Evolutionary conservation across 64 coral and sea anemone species (phyloP).

Genomic region (Acropora tenuis): DNA sequence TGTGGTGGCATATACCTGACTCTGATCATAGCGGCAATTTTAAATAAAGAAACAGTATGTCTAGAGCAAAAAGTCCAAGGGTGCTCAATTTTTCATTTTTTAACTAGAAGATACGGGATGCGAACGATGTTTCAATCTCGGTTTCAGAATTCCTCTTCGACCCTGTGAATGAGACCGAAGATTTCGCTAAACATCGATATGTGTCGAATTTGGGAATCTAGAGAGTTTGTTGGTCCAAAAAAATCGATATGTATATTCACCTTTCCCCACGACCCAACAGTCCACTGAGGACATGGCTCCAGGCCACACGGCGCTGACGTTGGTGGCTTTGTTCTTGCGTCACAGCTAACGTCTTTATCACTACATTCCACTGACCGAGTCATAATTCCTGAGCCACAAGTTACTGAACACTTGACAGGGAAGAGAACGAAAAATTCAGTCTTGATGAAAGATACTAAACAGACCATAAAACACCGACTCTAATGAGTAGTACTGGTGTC

Average conservation of each 20-base stretch:
- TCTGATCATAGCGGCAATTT: neutral
- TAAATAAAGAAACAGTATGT: neutral
- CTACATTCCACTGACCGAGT: constrained; percentile 30
- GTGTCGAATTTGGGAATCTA: neutral
- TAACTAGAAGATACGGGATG: neutral
- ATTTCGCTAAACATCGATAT: too few relatives aligned
- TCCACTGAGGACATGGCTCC: constrained; percentile 14
- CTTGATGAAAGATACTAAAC: neutral
- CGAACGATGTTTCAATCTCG: neutral
- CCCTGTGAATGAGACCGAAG: neutral
- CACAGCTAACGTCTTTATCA: constrained; percentile 28
- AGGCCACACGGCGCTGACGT: neutral
- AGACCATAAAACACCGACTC: neutral
- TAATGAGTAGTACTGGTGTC: neutral
- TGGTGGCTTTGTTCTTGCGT: constrained; percentile 9
- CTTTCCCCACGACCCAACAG: constrained; percentile 4
- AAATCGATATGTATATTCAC: neutral
- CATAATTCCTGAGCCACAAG: constrained; percentile 25
- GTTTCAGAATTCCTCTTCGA: neutral
- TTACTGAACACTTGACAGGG: constrained; percentile 33
- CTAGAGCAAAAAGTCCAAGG: neutral
- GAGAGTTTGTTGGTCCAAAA: neutral
- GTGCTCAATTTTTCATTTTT: neutral
- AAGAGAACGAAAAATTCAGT: neutral
- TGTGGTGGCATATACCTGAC: neutral